Evolutionary conservation across 2,888 invertebrate genomes (phyloP), one percentile per base, ranked within the genome.

Genomic region (Pristionchus arcanus): DNA sequence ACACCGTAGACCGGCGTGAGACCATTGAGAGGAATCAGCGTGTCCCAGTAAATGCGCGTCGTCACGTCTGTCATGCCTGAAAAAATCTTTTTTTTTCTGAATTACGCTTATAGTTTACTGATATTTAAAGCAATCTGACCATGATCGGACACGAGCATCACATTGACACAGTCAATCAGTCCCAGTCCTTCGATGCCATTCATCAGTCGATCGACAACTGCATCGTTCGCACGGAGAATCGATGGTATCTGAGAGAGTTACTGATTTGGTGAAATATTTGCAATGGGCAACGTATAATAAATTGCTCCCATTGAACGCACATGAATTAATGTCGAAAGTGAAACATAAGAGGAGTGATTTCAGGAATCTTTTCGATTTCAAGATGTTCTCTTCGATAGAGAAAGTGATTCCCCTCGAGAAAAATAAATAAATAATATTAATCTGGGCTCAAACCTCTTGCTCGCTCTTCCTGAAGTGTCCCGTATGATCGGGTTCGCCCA

Each of bases 141-240:
- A 90, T 94, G 94, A 92, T 94, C 94, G 25, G 94, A 93, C 21
- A 94, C 89, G 81, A 94, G 91, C 11, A 93, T 90, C 42, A 94
- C 87, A 90, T 94, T 94, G 77, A 94, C 91, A 71, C 94, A 94
- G 66, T 94, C 94, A 77, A 94, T 90, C 16, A 94, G 86, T 3
- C 91, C 91, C 15, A 63, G 2, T 15, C 37, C n/a, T 28, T 74
- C 55, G 34, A 88, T 53, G 16, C 74, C 74, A 3, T 34, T 88
- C 74, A 88, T 71, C 31, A 88, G 15, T 21, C 63, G 74, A 63
- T 88, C 74, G 31, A 88, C 28, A 21, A 34, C 74, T 13, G 53
- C 87, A n/a, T 88, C 87, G 34, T 88, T 88, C 71, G 21, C n/a
- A 13, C 55, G 49, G 15, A 88, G 66, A 28, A 68, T 87, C 25